phyloP scores from a whole-genome alignment of 2,113 vertebrate species.

The Oceanites oceanicus region DNA sequence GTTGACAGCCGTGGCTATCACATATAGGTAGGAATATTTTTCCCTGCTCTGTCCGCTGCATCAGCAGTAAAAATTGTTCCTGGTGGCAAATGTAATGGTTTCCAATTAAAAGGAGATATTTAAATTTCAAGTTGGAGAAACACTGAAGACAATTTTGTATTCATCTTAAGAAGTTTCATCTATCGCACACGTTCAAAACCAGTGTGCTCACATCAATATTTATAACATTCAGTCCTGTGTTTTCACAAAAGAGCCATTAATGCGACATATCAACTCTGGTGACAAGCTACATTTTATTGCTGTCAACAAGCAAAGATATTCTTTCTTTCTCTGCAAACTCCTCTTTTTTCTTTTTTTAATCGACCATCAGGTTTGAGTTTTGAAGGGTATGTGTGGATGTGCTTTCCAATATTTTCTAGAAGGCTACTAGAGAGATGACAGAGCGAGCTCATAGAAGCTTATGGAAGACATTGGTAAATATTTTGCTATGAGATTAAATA shows the following conservation, averaged over 20 bases:
- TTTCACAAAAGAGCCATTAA: slow-evolving; percentile 50
- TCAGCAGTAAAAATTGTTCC: background rate
- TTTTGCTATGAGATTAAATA: background rate
- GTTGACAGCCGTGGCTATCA: background rate
- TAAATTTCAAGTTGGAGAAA: background rate
- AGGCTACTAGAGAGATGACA: background rate
- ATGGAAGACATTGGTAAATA: background rate
- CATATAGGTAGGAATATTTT: background rate
- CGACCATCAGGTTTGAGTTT: background rate
- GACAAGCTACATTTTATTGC: slow-evolving; percentile 70
- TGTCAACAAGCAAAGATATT: slow-evolving; percentile 67
- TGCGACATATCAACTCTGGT: slow-evolving; percentile 52
- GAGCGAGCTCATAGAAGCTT: background rate
- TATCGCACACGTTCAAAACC: background rate
- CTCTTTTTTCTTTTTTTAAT: background rate
- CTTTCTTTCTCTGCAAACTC: slow-evolving; percentile 24
- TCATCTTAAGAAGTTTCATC: background rate
- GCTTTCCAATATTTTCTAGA: slow-evolving; percentile 7
- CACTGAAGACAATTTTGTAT: background rate
- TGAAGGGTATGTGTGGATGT: slow-evolving; percentile 21
- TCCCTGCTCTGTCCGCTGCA: background rate
- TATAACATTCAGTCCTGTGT: background rate
- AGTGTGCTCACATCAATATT: slow-evolving; percentile 61
- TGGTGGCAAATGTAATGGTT: background rate
- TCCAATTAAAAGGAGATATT: background rate